These are phyloP conservation scores for Globodera ellingtonae DNA, from an alignment of 1,140 invertebrate genomes.

Conservation along the genomic window DNA sequence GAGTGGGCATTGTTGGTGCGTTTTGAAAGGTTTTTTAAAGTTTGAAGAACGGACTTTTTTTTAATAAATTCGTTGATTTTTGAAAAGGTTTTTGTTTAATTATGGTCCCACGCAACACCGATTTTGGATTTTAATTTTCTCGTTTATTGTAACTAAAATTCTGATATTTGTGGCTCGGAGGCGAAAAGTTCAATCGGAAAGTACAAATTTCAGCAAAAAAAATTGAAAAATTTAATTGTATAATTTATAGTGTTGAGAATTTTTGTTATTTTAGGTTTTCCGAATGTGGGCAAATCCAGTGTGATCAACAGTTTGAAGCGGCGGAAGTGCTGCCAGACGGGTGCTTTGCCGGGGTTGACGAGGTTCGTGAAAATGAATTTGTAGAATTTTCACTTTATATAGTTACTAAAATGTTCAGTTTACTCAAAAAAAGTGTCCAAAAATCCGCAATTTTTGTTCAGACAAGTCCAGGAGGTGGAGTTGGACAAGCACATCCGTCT, in stretches of 20 bases:
- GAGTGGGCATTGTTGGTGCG: constrained; percentile 85
- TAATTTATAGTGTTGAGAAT: too few species aligned
- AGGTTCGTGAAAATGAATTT: constrained; percentile 67
- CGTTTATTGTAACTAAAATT: neutral
- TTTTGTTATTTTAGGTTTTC: constrained; percentile 72
- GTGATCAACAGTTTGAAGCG: constrained; percentile 97
- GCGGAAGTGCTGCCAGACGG: constrained; percentile 86
- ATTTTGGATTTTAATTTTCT: too few species aligned
- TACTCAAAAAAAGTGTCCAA: neutral
- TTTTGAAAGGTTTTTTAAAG: neutral
- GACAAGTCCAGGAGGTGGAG: constrained; percentile 85
- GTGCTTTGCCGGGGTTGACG: constrained; percentile 87
- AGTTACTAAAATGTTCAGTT: constrained; percentile 55
- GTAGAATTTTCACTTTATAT: too few species aligned
- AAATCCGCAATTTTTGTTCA: constrained; percentile 51
- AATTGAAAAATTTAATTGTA: neutral
- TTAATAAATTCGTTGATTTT: too few species aligned
- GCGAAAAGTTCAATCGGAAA: too few species aligned
- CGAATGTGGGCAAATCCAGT: constrained; percentile 99
- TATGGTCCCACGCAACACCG: too few species aligned
- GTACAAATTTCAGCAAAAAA: neutral
- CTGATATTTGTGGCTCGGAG: neutral
- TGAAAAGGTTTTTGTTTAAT: too few species aligned
- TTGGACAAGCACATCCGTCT: constrained; percentile 93
- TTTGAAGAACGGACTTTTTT: too few species aligned